A percentile compares a stretch with the other conserved stretches of the same genome.
These are phyloP conservation scores for Jacana jacana DNA, from an alignment of 2,113 vertebrate genomes.

Conservation along the genomic window DNA sequence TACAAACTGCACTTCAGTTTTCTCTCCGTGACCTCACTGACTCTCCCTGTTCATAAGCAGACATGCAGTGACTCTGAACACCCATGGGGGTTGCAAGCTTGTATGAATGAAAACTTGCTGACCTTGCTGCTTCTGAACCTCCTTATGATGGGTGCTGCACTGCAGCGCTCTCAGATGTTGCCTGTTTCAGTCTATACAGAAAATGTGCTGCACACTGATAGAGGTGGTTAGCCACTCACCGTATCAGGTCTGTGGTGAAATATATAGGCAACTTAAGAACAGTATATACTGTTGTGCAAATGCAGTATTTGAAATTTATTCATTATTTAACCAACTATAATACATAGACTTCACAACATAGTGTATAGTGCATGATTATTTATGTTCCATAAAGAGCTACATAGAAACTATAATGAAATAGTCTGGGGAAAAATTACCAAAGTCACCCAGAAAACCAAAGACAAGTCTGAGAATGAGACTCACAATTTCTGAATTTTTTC, in stretches of 20 bases:
- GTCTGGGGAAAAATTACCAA: neutral
- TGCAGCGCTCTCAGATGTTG: neutral
- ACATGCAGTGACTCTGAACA: neutral
- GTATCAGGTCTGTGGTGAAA: neutral
- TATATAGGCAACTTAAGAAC: neutral
- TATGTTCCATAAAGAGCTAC: no score
- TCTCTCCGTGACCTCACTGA: neutral
- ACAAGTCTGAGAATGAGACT: neutral
- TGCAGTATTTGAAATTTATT: neutral
- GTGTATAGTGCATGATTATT: neutral
- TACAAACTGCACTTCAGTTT: neutral
- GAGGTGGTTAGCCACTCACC: neutral
- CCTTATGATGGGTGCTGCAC: neutral
- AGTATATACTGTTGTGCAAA: neutral
- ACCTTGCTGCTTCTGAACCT: neutral
- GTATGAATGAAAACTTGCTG: neutral
- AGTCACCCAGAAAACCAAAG: neutral
- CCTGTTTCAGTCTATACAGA: neutral
- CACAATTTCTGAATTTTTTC: neutral
- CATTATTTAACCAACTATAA: neutral
- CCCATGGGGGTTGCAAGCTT: neutral
- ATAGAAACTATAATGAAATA: neutral
- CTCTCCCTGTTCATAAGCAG: no score
- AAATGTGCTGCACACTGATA: neutral
- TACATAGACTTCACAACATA: neutral